Evolutionary conservation across 2,797 vertebrate genomes (phyloP).

Genomic region (Scarus forsteni): DNA sequence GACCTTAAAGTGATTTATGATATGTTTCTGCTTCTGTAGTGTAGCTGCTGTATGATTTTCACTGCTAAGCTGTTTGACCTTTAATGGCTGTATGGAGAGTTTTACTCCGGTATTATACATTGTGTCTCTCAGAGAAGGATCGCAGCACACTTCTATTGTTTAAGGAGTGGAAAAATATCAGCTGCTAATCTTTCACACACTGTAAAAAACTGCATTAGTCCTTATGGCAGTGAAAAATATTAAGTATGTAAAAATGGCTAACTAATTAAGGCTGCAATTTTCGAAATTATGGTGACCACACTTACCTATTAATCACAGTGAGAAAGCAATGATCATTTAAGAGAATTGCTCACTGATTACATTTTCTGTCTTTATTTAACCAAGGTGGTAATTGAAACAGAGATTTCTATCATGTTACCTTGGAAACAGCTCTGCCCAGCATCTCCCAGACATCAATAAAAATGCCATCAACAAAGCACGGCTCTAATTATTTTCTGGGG

Average conservation of each 20-base stretch:
- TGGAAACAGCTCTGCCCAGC: constrained; percentile 42
- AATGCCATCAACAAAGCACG: constrained; percentile 28
- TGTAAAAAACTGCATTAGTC: neutral
- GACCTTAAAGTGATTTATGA: constrained; percentile 67
- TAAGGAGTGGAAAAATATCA: neutral
- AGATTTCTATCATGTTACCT: constrained; percentile 29
- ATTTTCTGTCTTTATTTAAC: neutral
- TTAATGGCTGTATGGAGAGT: constrained; percentile 36
- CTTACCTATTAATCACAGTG: neutral
- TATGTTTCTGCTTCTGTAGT: constrained; percentile 43
- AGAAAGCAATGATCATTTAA: constrained; percentile 19
- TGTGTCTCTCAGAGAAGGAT: constrained; percentile 8
- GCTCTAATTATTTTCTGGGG: constrained; percentile 12
- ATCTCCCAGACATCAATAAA: constrained; percentile 41
- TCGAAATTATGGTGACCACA: neutral
- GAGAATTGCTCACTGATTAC: neutral
- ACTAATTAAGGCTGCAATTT: neutral
- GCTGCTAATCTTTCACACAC: neutral
- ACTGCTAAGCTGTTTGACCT: constrained; percentile 50
- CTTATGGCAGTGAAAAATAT: neutral
- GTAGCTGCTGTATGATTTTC: constrained; percentile 41
- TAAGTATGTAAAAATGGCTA: neutral
- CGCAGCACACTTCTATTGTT: constrained; percentile 6
- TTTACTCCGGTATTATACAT: constrained; percentile 33
- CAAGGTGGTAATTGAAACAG: constrained; percentile 14